phyloP scores from a whole-genome alignment of 2,797 vertebrate genomes.

The Sebastes steindachneri region DNA sequence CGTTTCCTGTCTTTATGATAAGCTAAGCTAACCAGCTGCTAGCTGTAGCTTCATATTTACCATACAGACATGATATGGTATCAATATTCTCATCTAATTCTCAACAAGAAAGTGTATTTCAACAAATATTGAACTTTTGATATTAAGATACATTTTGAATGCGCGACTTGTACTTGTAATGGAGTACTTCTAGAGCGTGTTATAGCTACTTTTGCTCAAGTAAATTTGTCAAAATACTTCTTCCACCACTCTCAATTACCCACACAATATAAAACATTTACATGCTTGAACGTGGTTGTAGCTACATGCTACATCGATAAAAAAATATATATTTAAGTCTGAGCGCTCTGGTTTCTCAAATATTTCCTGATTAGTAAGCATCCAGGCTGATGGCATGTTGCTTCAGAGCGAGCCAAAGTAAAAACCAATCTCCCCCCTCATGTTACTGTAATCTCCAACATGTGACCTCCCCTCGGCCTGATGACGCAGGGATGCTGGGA shows the following conservation, averaged over 20 bases:
- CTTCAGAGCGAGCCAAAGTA: slow-evolving; percentile 55
- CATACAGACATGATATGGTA: not conserved
- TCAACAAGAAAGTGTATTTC: not conserved
- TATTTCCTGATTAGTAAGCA: slow-evolving; percentile 57
- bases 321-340: not conserved
- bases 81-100: not conserved
- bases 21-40: not conserved
- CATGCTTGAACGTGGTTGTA: not conserved
- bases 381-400: slow-evolving; percentile 56
- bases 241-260: not conserved
- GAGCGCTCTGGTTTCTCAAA: not conserved
- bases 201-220: too few relatives aligned
- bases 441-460: slow-evolving; percentile 77
- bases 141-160: not conserved
- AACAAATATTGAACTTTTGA: not conserved
- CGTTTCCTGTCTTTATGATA: not conserved
- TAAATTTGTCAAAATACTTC: too few relatives aligned
- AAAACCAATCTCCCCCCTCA: slow-evolving; percentile 70
- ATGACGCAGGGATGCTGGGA: slow-evolving; percentile 54
- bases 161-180: not conserved
- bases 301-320: not conserved
- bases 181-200: not conserved
- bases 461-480: slow-evolving; percentile 65
- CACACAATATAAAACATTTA: not conserved
- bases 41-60: not conserved